Evolutionary conservation across 2,113 vertebrate genomes (phyloP), one percentile per base, ranked within the genome.

Genomic region (Vicugna pacos): DNA sequence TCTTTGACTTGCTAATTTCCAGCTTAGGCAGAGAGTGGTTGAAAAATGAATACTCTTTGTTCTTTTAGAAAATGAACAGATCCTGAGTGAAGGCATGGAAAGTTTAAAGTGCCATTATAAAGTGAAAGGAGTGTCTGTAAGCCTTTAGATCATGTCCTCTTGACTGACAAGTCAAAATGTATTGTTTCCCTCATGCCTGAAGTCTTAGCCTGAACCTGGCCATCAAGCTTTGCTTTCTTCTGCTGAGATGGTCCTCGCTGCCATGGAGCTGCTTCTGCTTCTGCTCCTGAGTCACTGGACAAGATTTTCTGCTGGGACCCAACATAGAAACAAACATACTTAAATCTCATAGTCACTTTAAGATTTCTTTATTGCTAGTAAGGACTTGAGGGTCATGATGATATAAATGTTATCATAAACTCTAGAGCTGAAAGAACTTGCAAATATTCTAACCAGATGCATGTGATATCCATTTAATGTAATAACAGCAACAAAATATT

Each of bases 11-110:
- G 95, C 82, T 89, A 58, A 94, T 94, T 95, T 94, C 30, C 76
- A 67, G 54, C 48, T 90, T 93, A 42, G 73, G 46, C 38, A 95
- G 38, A 48, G 76, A 91, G 92, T 96, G 80, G 87, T 0, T 4
- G 81, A 93, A 95, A 96, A 96, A 91, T 0, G 80, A 97, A 93
- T 97, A 96, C 4, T 20, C 67, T 97, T 96, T 98, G 94, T 97
- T 94, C 93, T 94, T 89, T 96, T 96, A 58, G 97, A 88, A 95
- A 56, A 70, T 97, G 93, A 90, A 97, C 54, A 19, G 52, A 81
- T 80, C 58, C 83, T 94, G 93, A 96, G 81, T 52, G 42, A 97
- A 98, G 82, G 62, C 93, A 91, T 94, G 95, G 35, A 56, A 90
- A 96, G 19, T 58, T 91, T 67, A 52, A 91, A 91, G 50, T 54